Evolutionary conservation across 2,797 vertebrate genomes (phyloP).

Genomic region (Poecilia gillii): DNA sequence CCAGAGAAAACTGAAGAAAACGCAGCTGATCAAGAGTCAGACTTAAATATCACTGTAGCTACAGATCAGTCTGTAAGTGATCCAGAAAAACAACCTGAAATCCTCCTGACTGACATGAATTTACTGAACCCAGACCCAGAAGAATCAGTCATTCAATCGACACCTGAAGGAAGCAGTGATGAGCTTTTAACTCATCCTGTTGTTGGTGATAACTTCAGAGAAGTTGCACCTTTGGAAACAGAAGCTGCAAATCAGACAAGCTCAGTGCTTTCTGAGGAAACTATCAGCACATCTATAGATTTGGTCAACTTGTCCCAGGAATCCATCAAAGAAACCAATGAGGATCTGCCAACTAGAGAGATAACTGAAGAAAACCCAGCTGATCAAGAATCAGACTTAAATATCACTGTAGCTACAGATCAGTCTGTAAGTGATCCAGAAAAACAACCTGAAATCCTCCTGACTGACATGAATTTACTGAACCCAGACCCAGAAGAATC

Average conservation of each 20-base stretch:
- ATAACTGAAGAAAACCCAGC: slow-evolving; percentile 23
- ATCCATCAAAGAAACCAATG: slow-evolving; percentile 4
- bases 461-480: not conserved
- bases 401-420: slow-evolving; percentile 11
- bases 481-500: slow-evolving; percentile 10
- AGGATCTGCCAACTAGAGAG: not conserved
- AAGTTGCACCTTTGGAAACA: slow-evolving; percentile 19
- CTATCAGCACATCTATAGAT: slow-evolving; percentile 8
- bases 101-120: not conserved
- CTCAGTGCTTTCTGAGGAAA: slow-evolving; percentile 3
- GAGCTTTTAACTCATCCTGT: slow-evolving; percentile 16
- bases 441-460: slow-evolving; percentile 18
- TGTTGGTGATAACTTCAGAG: slow-evolving; percentile 28
- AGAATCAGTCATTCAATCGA: slow-evolving; percentile 10
- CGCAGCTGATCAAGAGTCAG: slow-evolving; percentile 18
- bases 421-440: not conserved
- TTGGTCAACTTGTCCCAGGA: not conserved
- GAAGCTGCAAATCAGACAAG: slow-evolving; percentile 1
- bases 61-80: not conserved
- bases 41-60: slow-evolving; percentile 12
- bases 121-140: slow-evolving; percentile 1
- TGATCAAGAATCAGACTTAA: slow-evolving; percentile 10
- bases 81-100: slow-evolving; percentile 14
- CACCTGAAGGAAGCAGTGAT: slow-evolving; percentile 12
- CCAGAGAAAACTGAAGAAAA: slow-evolving; percentile 11